These are phyloP conservation scores for Trileptium ribeirensis DNA, from an alignment of 2,888 invertebrate species.

Conservation along the genomic window DNA sequence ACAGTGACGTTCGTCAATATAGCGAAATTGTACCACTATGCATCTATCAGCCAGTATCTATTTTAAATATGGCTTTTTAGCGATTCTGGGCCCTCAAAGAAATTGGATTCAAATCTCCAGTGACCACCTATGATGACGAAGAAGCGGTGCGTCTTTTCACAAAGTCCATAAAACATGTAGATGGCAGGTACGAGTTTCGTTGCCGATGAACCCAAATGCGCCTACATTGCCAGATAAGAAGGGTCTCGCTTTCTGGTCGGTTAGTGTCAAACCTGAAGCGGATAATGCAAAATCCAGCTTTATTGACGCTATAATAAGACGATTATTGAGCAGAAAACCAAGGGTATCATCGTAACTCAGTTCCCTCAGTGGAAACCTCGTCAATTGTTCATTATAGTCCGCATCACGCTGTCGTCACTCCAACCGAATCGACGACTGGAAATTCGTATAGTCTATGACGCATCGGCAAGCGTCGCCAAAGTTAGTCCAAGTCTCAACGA, in stretches of 20 bases:
- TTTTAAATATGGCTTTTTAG: neutral
- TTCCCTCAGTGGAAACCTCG: too few relatives aligned
- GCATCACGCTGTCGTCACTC: conserved; percentile 30
- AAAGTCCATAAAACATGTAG: neutral
- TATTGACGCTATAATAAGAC: too few relatives aligned
- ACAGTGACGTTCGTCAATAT: neutral
- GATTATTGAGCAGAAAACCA: conserved; percentile 17
- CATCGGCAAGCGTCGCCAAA: conserved; percentile 16
- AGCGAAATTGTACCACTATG: neutral
- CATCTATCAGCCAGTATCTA: neutral
- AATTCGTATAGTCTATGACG: conserved; percentile 40
- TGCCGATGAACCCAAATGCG: neutral
- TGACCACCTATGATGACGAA: neutral
- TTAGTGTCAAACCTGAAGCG: neutral
- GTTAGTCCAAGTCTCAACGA: conserved; percentile 31
- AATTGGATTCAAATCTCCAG: neutral
- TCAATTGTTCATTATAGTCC: conserved; percentile 33
- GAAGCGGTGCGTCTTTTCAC: neutral
- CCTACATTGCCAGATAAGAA: neutral
- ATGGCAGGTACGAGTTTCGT: neutral
- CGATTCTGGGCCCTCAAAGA: neutral
- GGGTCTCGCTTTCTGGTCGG: neutral
- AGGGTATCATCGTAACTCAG: conserved; percentile 27
- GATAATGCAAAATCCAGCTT: too few relatives aligned
- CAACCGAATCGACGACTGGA: conserved; percentile 32